Evolutionary conservation across 2,797 vertebrate genomes (phyloP).

Genomic region (Petrocephalus schoutedeni): DNA sequence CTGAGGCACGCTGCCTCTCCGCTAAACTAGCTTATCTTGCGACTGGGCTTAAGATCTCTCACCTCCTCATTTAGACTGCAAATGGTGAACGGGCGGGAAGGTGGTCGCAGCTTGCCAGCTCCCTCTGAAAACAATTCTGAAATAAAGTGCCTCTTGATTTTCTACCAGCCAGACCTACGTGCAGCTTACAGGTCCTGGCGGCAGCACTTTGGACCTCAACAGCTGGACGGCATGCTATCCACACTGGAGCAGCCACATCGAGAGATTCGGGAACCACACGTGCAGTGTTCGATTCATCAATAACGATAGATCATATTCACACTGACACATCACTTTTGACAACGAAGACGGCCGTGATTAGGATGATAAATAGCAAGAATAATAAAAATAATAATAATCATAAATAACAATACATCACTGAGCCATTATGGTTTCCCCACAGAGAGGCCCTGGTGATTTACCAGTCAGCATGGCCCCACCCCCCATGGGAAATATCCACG

Average conservation of each 20-base stretch:
- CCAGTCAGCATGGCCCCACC: neutral
- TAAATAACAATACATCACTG: neutral
- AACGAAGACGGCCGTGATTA: neutral
- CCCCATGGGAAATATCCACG: neutral
- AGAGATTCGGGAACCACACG: neutral
- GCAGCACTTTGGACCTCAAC: neutral
- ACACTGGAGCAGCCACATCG: neutral
- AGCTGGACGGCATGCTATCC: neutral
- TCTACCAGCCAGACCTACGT: neutral
- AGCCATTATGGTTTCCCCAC: neutral
- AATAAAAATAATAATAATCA: conserved; percentile 2
- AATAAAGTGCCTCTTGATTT: neutral
- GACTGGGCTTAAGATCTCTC: neutral
- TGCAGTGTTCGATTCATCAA: neutral
- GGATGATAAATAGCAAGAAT: conserved; percentile 7
- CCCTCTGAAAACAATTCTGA: neutral
- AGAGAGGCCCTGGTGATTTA: neutral
- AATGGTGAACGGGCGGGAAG: neutral
- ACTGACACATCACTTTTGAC: neutral
- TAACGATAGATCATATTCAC: neutral
- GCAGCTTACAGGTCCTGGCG: neutral
- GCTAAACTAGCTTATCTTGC: neutral
- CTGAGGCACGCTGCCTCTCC: neutral
- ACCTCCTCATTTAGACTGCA: neutral
- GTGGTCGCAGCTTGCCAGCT: neutral